phyloP scores from a whole-genome alignment of 2,888 invertebrate species.

The Tridacna gigas region DNA sequence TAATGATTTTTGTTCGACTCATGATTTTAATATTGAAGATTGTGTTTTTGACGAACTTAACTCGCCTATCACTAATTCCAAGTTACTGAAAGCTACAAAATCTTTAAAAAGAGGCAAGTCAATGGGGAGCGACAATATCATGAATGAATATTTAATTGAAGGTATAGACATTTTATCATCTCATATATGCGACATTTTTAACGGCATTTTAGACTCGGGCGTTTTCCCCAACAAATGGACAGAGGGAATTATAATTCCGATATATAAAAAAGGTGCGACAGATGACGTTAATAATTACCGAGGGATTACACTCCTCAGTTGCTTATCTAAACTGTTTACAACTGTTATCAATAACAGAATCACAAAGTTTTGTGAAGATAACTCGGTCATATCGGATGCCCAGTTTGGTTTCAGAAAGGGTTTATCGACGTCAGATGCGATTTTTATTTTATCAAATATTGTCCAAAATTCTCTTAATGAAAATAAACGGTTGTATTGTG shows the following conservation, averaged over 20 bases:
- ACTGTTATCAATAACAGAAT: conserved; percentile 35
- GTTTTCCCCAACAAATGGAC: conserved; percentile 37
- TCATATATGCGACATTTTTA: conserved; percentile 28
- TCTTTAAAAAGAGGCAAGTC: conserved; percentile 7
- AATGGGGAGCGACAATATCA: conserved; percentile 5
- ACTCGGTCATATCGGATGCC: conserved; percentile 23
- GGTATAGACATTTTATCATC: conserved; percentile 16
- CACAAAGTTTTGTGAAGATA: conserved; percentile 18
- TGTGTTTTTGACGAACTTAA: conserved; percentile 13
- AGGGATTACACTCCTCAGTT: conserved; percentile 34
- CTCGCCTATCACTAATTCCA: not conserved
- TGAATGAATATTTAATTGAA: conserved; percentile 33
- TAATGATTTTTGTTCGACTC: conserved; percentile 2
- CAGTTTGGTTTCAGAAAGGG: conserved; percentile 35
- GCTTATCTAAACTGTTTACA: conserved; percentile 36
- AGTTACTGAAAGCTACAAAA: not conserved
- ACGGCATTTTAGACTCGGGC: conserved; percentile 25
- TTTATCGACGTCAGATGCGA: conserved; percentile 35
- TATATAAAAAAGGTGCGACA: conserved; percentile 28
- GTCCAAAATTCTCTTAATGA: not conserved
- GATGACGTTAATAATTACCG: conserved; percentile 25
- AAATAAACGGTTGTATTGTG: conserved; percentile 26
- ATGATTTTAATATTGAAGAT: conserved; percentile 8
- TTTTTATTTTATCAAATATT: not conserved
- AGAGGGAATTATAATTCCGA: conserved; percentile 31